Percentiles rank a stretch among this genome's conserved stretches.
These are phyloP conservation scores for Zygogramma bicolorata DNA, from an alignment of 2,888 invertebrate species.

Conservation along the genomic window DNA sequence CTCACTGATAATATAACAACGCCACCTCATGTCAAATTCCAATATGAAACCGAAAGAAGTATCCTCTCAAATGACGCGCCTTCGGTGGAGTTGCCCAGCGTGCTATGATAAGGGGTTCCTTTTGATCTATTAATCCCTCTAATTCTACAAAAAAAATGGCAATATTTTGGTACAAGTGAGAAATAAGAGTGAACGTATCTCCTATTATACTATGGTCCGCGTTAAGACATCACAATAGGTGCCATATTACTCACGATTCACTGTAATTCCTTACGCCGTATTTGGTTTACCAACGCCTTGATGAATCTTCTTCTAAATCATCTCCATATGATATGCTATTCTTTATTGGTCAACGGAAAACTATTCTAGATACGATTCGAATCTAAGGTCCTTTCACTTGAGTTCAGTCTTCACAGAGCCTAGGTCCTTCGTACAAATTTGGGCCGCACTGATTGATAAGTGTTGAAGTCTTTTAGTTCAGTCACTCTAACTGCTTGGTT, in stretches of 20 bases:
- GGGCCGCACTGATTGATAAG: not conserved
- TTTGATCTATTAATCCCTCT: not conserved
- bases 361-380: not conserved
- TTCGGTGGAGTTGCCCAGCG: not conserved
- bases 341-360: not conserved
- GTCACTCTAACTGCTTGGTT: not conserved
- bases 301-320: not conserved
- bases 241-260: not conserved
- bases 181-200: not conserved
- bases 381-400: not conserved
- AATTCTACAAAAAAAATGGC: not conserved
- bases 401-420: not conserved
- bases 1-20: not conserved
- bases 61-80: not conserved
- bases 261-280: not conserved
- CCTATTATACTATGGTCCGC: not conserved
- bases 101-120: not conserved
- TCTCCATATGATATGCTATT: not conserved
- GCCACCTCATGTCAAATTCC: not conserved
- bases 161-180: not conserved
- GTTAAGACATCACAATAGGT: not conserved
- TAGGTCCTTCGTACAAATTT: not conserved
- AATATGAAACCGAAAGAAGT: not conserved
- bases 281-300: not conserved
- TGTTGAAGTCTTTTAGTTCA: not conserved